Evolutionary conservation across 2,113 vertebrate species (phyloP).

Genomic region (Scolopax mira): DNA sequence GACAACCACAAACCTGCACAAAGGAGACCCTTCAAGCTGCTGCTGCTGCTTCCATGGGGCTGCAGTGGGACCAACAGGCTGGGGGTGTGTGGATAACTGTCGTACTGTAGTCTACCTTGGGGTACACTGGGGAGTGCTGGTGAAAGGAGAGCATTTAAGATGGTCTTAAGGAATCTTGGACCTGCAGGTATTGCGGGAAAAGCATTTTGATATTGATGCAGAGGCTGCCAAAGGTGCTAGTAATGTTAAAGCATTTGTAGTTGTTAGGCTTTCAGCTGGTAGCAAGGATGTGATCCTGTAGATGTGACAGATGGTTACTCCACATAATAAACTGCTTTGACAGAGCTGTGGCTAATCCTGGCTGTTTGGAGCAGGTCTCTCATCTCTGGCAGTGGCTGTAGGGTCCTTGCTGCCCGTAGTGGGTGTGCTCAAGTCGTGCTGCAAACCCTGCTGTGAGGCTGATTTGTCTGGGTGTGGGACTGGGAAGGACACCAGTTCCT

Average conservation of each 20-base stretch:
- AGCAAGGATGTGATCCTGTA: background rate
- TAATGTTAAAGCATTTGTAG: background rate
- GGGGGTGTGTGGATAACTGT: background rate
- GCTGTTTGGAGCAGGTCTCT: background rate
- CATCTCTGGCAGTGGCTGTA: background rate
- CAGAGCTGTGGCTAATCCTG: background rate
- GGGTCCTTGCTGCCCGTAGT: background rate
- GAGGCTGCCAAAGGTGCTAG: background rate
- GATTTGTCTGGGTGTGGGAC: background rate
- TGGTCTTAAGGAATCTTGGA: background rate
- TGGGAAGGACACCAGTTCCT: accelerated
- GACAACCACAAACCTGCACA: too few species aligned
- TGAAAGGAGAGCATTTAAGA: background rate
- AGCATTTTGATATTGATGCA: background rate
- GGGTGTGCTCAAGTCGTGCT: background rate
- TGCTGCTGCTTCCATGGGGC: accelerated
- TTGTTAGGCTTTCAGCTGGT: background rate
- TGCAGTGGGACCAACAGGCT: background rate
- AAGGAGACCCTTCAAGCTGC: background rate
- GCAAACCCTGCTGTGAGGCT: background rate
- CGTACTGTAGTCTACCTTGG: background rate
- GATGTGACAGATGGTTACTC: background rate
- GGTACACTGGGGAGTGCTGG: background rate
- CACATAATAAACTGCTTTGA: background rate
- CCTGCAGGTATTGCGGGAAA: background rate